phyloP scores from a whole-genome alignment of 2,797 vertebrate genomes.

The Lacerta bilineata region DNA sequence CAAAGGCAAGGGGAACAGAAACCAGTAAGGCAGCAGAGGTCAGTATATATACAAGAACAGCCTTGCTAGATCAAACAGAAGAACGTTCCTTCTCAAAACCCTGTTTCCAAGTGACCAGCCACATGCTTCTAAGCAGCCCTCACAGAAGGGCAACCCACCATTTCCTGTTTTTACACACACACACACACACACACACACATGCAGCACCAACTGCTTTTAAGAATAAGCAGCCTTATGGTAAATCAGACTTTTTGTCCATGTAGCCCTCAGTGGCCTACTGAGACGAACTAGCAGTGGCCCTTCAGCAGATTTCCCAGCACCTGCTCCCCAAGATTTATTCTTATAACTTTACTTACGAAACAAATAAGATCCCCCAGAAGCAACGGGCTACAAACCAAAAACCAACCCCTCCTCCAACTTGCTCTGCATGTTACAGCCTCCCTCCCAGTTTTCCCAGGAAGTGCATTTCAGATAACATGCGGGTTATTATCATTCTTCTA shows the following conservation, averaged over 20 bases:
- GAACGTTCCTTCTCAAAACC: not conserved
- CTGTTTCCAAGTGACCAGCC: not conserved
- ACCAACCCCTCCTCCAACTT: too few species aligned
- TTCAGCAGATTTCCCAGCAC: not conserved
- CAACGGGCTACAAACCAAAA: too few species aligned
- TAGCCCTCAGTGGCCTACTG: not conserved
- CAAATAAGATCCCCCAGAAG: not conserved
- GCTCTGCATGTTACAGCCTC: not conserved
- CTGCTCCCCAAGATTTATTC: too few species aligned
- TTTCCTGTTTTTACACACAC: not conserved
- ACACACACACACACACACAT: too few species aligned
- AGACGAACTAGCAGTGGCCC: too few species aligned
- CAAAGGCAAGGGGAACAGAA: not conserved
- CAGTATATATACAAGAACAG: not conserved
- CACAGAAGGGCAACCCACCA: not conserved
- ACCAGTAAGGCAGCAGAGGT: not conserved
- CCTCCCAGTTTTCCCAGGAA: not conserved
- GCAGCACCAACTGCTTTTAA: not conserved
- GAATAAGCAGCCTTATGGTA: not conserved
- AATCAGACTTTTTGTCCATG: not conserved
- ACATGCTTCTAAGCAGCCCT: not conserved
- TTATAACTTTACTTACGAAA: too few species aligned
- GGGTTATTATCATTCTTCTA: too few species aligned
- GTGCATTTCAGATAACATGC: not conserved
- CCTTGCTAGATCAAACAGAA: not conserved